Evolutionary conservation across 2,113 vertebrate genomes (phyloP), one percentile per base, ranked within the genome.

Genomic region (Chaenocephalus aceratus): DNA sequence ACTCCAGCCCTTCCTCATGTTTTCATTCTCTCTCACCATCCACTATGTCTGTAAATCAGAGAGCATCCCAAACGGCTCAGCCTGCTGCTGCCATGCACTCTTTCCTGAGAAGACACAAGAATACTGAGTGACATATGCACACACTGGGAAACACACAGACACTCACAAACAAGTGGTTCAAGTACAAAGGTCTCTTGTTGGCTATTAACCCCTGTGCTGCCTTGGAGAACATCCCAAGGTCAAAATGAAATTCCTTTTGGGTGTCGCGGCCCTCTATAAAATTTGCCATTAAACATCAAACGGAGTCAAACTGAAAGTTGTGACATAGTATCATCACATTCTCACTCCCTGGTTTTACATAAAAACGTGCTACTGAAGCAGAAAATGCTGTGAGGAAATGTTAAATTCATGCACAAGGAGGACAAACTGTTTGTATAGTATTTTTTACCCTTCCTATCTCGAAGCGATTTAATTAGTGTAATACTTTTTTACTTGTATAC

Each of bases 341-440:
- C 13, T 41, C 0, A 2, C 34, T 41, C 34, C 34, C 34, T 45
- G 41, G 60, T 45, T 21, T 45, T 62, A 3, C 3, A 79, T 86
- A 34, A 64, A 46, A 89, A 81, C 53, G 76, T 76, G 75, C 81
- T 23, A 77, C 51, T 89, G 75, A 89, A 88, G 84, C 88, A 88
- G 86, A 75, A 90, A 88, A 77, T 71, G 77, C 82, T 69, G 74
- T 12, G 59, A 83, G 75, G 73, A 91, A 90, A 87, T 86, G 87
- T 67, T 64, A 67, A 74, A 90, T 82, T 82, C 69, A 45, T 41
- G 80, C 79, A 83, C 63, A 77, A 82, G 74, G 67, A 53, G 85
- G 77, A 87, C 83, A 85, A 87, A 88, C 87, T 82, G 82, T 87
- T 87, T 72, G 60, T 51, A 70, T 75, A 73, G 51, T 58, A 72